Percentiles rank a stretch among this genome's conserved stretches.
Conservation (phyloP, 2,888 invertebrate species). For the Drosophila prostipennis region DNA sequence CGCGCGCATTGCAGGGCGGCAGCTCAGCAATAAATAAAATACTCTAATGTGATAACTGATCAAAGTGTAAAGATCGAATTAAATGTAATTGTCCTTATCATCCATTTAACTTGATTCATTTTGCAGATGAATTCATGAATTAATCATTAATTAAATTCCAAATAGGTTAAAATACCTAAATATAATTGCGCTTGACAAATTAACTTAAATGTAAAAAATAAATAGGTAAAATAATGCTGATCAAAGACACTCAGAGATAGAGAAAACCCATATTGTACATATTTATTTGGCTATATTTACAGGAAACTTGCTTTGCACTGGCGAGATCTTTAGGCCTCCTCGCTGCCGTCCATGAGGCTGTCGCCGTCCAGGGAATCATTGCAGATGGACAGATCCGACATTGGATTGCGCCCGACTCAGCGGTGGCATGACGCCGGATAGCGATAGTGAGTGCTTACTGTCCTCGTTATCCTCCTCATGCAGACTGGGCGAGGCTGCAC, state of each 20-base stretch:
- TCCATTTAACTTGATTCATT: neutral
- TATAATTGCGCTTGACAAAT: too few species aligned
- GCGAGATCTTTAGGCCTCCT: slow-evolving; percentile 71
- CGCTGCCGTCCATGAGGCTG: slow-evolving; percentile 82
- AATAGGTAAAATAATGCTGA: neutral
- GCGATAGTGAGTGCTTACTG: slow-evolving; percentile 72
- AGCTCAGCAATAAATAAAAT: slow-evolving; percentile 38
- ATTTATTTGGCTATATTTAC: slow-evolving; percentile 71
- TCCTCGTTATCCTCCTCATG: slow-evolving; percentile 78
- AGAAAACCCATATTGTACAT: slow-evolving; percentile 36
- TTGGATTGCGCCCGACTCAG: slow-evolving; percentile 75
- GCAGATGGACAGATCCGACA: slow-evolving; percentile 84
- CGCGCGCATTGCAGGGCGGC: slow-evolving; percentile 77
- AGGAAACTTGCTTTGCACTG: slow-evolving; percentile 24
- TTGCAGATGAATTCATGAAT: too few species aligned
- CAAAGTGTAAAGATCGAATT: slow-evolving; percentile 3
- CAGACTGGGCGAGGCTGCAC: slow-evolving; percentile 63
- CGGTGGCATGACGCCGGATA: slow-evolving; percentile 57
- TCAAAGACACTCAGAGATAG: neutral
- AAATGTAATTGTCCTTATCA: neutral
- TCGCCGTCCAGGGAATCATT: slow-evolving; percentile 83
- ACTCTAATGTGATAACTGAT: slow-evolving; percentile 19
- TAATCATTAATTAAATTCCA: too few species aligned
- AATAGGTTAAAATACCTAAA: too few species aligned
- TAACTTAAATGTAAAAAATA: neutral